Base-by-base conservation (phyloP, 2,797 vertebrate genomes). In the Sebastes dallii region DNA sequence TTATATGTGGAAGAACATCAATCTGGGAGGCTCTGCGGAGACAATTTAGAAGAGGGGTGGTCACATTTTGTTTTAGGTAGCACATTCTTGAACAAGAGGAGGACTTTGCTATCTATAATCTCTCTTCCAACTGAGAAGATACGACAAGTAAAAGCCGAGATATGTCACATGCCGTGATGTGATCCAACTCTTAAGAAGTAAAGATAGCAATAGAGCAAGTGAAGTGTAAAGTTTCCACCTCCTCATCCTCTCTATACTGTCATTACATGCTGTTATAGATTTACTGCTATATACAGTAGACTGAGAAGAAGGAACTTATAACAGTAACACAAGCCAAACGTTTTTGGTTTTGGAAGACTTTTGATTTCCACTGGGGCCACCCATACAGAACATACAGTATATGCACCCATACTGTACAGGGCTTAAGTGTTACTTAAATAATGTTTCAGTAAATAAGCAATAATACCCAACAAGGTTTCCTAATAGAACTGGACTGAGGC, bases 11-110 rank as follows among this genome's bases (percentile, higher is more conserved):
- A 80, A 82, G 82, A 80, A 60, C 66, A 72, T 70, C 52, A 77
- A 72, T 55, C 36, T 69, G 25, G 56, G 61, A 77, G 50, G 62
- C 73, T 80, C 59, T 8, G 7, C 1, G 12, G 79, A 75, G 39
- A 60, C 36, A 24, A 29, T 55, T 67, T 67, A 52, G 25, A 46
- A 50, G 30, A 39, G 22, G 20, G 50, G 61, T 25, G 52, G 77
- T 69, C 75, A 50, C 20, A 50, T 80, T 34, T 72, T 85, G 75
- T 85, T 81, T 82, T 60, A 69, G 72, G 84, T 77, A 56, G 79
- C 62, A 78, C 88, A 78, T 86, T 84, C 78, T 72, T 88, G 24
- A 67, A 50, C 60, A 66, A 70, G 77, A 75, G 55, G n/a, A 69
- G 68, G 65, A 70, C 72, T 85, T 76, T 22, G 72, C 27, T 66